Conservation (phyloP, 2,888 invertebrate genomes). For the Agonopterix alstromeriana region DNA sequence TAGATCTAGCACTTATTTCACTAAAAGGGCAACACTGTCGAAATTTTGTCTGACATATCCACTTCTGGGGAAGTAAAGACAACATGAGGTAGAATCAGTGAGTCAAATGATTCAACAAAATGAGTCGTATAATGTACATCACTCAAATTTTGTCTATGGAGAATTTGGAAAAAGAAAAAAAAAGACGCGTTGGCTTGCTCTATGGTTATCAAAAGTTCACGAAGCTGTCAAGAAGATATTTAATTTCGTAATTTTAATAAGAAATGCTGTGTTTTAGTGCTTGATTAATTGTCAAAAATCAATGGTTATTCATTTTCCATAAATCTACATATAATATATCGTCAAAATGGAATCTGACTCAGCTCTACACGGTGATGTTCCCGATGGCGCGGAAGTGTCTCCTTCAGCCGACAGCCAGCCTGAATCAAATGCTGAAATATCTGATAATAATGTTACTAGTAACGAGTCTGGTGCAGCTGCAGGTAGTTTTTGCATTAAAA, state of each 20-base stretch:
- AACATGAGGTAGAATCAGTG: too few relatives aligned
- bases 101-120: too few relatives aligned
- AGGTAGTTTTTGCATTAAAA: slow-evolving; percentile 1
- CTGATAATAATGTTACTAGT: slow-evolving; percentile 52
- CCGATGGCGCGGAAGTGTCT: slow-evolving; percentile 71
- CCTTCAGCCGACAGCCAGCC: slow-evolving; percentile 51
- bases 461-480: slow-evolving; percentile 44
- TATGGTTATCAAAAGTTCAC: too few relatives aligned
- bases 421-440: slow-evolving; percentile 46
- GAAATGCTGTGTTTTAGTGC: slow-evolving; percentile 29
- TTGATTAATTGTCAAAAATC: slow-evolving; percentile 31
- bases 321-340: slow-evolving; percentile 14
- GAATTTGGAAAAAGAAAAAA: too few relatives aligned
- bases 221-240: slow-evolving; percentile 34
- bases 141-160: too few relatives aligned
- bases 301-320: slow-evolving; percentile 38
- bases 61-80: too few relatives aligned
- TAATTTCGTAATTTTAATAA: slow-evolving; percentile 19
- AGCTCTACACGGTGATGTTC: slow-evolving; percentile 48
- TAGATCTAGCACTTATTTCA: too few relatives aligned
- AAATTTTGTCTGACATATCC: too few relatives aligned
- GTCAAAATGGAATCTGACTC: slow-evolving; percentile 61
- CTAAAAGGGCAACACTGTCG: too few relatives aligned
- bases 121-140: too few relatives aligned
- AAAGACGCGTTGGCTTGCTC: too few relatives aligned